Evolutionary conservation across 2,113 vertebrate genomes (phyloP).

Genomic region (Alligator sinensis): DNA sequence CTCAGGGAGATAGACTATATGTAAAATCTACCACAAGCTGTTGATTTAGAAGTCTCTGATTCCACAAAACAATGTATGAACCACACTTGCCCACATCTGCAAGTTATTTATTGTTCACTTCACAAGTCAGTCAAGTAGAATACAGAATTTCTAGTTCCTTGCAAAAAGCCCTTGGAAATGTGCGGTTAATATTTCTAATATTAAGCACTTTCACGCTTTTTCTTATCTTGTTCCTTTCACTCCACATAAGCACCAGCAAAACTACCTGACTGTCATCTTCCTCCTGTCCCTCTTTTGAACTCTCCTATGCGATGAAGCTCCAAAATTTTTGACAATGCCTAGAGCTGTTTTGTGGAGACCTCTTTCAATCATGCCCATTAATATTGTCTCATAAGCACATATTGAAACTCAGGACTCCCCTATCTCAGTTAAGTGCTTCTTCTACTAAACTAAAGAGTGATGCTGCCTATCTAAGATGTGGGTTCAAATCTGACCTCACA

Average conservation of each 20-base stretch:
- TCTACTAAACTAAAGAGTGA: too few relatives aligned
- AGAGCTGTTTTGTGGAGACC: background rate
- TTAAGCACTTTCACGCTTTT: background rate
- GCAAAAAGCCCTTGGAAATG: too few relatives aligned
- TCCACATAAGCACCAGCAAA: background rate
- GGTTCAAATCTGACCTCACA: too few relatives aligned
- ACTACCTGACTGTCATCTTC: background rate
- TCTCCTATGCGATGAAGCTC: background rate
- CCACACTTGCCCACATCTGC: background rate
- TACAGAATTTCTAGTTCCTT: background rate
- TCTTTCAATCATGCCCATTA: background rate
- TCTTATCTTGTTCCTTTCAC: background rate
- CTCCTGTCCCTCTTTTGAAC: background rate
- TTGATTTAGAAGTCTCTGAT: background rate
- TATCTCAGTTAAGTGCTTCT: too few relatives aligned
- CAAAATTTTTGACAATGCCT: background rate
- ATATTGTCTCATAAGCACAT: background rate
- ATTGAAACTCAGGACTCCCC: too few relatives aligned
- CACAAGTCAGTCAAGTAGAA: background rate
- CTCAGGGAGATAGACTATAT: background rate
- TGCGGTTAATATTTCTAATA: background rate
- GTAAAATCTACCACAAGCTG: background rate
- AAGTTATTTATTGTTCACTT: background rate
- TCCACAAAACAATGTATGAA: background rate
- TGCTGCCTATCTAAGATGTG: too few relatives aligned